Conservation (phyloP, 2,113 vertebrate species). For the Taxidea taxus region DNA sequence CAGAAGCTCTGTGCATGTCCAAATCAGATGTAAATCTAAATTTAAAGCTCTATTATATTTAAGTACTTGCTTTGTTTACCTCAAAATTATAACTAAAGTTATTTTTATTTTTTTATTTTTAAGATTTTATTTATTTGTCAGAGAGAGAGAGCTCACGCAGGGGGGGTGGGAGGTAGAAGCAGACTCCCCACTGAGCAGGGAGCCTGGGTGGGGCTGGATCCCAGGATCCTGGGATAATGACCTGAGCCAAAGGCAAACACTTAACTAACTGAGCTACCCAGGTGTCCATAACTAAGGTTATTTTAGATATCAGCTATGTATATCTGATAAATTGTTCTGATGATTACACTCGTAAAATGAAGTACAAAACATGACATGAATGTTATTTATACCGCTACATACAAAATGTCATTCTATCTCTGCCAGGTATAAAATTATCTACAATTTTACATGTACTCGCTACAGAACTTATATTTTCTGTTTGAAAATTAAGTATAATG, state of each 20-base stretch:
- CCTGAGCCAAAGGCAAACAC: background rate
- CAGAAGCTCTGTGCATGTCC: background rate
- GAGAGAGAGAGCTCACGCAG: too few relatives aligned
- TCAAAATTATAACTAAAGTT: background rate
- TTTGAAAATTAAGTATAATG: background rate
- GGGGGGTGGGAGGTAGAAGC: too few relatives aligned
- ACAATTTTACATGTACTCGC: background rate
- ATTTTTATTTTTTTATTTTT: background rate
- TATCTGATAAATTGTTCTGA: background rate
- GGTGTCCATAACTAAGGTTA: background rate
- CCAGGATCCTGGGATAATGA: too few relatives aligned
- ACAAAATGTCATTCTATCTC: background rate
- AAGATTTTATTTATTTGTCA: background rate
- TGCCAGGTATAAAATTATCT: background rate
- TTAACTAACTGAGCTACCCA: background rate
- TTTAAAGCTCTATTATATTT: background rate
- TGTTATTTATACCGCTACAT: background rate
- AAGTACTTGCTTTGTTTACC: background rate
- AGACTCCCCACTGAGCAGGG: too few relatives aligned
- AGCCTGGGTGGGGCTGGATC: too few relatives aligned
- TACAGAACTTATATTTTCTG: background rate
- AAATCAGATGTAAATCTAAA: background rate
- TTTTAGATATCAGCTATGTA: background rate
- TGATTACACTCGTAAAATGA: background rate
- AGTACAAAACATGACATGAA: background rate